These are phyloP conservation scores for Cydia amplana DNA, from an alignment of 1,140 invertebrate species.

Conservation along the genomic window DNA sequence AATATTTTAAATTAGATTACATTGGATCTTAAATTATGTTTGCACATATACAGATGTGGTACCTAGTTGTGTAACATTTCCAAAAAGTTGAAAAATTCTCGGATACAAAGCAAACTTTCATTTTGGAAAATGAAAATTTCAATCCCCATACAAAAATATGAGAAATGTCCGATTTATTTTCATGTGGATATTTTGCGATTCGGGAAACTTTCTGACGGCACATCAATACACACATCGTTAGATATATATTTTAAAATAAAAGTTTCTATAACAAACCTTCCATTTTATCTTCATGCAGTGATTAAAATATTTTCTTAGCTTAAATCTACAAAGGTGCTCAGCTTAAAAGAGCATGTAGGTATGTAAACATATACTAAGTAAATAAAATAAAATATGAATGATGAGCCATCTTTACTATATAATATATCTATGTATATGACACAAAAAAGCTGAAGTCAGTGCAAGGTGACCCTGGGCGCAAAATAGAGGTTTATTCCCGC, in stretches of 20 bases:
- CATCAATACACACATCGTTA: not conserved
- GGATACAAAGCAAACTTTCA: too few species aligned
- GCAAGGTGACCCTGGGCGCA: too few species aligned
- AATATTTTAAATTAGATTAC: constrained; percentile 15
- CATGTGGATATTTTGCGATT: too few species aligned
- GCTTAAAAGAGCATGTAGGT: not conserved
- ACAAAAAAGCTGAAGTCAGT: not conserved
- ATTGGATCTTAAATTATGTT: not conserved
- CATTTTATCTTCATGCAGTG: not conserved
- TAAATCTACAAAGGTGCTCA: not conserved
- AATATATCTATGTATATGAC: not conserved
- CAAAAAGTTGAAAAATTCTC: too few species aligned
- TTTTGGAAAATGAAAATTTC: too few species aligned
- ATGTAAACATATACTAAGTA: not conserved
- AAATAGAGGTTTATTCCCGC: too few species aligned
- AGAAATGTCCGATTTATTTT: too few species aligned
- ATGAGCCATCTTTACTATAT: not conserved
- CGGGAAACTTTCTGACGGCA: too few species aligned
- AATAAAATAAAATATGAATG: constrained; percentile 12
- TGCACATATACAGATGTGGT: not conserved
- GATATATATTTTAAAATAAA: not conserved
- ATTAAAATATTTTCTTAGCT: not conserved
- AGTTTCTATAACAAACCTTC: not conserved
- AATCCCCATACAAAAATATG: too few species aligned
- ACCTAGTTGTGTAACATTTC: too few species aligned